Evolutionary conservation across 2,888 invertebrate species (phyloP).

Genomic region (Melanostoma scalare): DNA sequence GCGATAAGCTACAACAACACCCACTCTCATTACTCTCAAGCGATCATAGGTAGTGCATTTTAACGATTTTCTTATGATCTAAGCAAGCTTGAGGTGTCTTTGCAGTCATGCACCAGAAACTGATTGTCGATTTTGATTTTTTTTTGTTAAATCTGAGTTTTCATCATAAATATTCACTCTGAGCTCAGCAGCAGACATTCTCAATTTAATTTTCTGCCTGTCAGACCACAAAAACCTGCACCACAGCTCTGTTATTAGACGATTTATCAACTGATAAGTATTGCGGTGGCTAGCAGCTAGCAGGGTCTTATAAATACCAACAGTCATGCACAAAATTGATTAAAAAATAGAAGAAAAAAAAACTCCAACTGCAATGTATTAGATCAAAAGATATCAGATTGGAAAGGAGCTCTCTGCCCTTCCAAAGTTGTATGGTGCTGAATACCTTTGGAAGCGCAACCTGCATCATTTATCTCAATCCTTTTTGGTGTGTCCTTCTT

Average conservation of each 20-base stretch:
- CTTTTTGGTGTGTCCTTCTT: not conserved
- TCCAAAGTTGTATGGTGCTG: not conserved
- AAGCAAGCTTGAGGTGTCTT: no score
- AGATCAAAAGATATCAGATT: conserved; percentile 10
- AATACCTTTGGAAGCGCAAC: not conserved
- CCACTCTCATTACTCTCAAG: no score
- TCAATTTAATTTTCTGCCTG: conserved; percentile 21
- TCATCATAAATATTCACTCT: conserved; percentile 1
- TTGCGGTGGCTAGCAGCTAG: conserved; percentile 1
- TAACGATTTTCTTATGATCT: no score
- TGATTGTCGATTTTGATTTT: no score
- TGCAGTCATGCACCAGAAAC: no score
- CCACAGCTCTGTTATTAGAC: conserved; percentile 1
- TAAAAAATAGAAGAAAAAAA: not conserved
- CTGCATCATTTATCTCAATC: conserved; percentile 25
- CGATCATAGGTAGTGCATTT: no score
- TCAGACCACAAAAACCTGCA: conserved; percentile 9
- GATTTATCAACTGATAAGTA: conserved; percentile 11
- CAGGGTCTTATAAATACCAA: not conserved
- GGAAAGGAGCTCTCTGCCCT: not conserved
- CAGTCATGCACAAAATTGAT: conserved; percentile 13
- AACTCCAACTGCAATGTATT: not conserved
- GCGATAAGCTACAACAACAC: no score
- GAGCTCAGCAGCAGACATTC: not conserved
- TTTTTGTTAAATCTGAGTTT: no score